phyloP scores from a whole-genome alignment of 2,888 invertebrate genomes.

The Pyrochroa serraticornis region DNA sequence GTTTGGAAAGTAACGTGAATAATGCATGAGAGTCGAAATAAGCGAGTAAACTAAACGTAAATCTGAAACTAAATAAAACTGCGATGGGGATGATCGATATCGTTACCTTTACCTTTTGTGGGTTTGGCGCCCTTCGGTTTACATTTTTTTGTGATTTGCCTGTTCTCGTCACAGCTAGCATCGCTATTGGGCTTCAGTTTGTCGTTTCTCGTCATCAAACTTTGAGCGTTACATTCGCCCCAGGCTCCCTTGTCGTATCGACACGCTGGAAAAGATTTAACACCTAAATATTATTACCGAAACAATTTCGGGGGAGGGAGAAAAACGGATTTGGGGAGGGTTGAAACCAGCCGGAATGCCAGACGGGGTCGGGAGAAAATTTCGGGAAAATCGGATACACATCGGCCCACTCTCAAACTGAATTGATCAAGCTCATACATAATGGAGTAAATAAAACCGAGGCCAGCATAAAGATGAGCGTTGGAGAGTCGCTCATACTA shows the following conservation, averaged over 20 bases:
- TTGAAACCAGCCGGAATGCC: not conserved
- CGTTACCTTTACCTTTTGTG: constrained; percentile 65
- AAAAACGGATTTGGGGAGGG: not conserved
- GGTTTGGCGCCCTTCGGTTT: constrained; percentile 73
- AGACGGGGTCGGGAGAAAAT: not conserved
- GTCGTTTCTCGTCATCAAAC: constrained; percentile 83
- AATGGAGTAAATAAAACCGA: no score
- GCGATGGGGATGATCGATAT: constrained; percentile 25
- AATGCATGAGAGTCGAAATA: constrained; percentile 17
- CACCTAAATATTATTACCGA: constrained; percentile 18
- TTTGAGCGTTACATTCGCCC: constrained; percentile 81
- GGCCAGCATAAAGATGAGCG: no score
- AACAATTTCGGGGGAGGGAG: not conserved
- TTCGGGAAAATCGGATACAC: not conserved
- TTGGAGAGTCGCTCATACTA: no score
- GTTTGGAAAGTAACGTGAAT: constrained; percentile 22
- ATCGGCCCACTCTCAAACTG: not conserved
- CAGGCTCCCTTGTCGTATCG: constrained; percentile 89
- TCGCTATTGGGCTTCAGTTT: constrained; percentile 83
- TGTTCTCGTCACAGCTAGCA: constrained; percentile 80
- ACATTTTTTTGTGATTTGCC: constrained; percentile 85
- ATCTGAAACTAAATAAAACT: constrained; percentile 21
- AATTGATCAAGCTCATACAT: no score
- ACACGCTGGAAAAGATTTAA: constrained; percentile 67
- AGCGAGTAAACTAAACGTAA: constrained; percentile 14